Percentiles rank a stretch among this genome's conserved stretches.
phyloP scores from a whole-genome alignment of 2,797 vertebrate genomes.

The Epinephelus coioides region DNA sequence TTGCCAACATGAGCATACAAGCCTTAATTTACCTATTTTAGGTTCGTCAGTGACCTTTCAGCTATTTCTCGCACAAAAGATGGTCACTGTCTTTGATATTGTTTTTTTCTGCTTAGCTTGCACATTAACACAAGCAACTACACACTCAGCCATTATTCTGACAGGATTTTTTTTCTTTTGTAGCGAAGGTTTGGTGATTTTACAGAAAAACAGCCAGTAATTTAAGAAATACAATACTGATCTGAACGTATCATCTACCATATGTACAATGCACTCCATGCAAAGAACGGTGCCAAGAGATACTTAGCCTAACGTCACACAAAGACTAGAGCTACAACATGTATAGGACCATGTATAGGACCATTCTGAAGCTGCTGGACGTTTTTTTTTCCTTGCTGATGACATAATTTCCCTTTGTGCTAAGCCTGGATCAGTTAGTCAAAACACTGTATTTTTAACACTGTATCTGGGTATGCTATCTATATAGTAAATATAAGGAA shows the following conservation, averaged over 20 bases:
- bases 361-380: not conserved
- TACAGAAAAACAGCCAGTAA: not conserved
- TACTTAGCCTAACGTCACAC: not conserved
- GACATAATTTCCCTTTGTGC: not conserved
- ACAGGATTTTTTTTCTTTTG: not conserved
- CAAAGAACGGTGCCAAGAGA: not conserved
- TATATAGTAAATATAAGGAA: too few species aligned
- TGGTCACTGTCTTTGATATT: constrained; percentile 1
- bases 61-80: constrained; percentile 16
- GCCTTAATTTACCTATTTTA: constrained; percentile 3
- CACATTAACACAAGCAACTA: constrained; percentile 18
- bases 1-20: not conserved
- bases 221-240: not conserved
- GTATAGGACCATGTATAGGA: not conserved
- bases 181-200: not conserved
- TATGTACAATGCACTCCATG: not conserved
- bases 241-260: too few species aligned
- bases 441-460: not conserved
- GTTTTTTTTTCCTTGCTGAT: not conserved
- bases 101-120: constrained; percentile 13
- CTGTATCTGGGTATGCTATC: not conserved
- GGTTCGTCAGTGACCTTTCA: constrained; percentile 4
- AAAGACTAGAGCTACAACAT: not conserved
- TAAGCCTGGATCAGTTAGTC: not conserved
- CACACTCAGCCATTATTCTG: not conserved